phyloP scores from a whole-genome alignment of 2,888 invertebrate genomes.

The Amblyteles armatorius region DNA sequence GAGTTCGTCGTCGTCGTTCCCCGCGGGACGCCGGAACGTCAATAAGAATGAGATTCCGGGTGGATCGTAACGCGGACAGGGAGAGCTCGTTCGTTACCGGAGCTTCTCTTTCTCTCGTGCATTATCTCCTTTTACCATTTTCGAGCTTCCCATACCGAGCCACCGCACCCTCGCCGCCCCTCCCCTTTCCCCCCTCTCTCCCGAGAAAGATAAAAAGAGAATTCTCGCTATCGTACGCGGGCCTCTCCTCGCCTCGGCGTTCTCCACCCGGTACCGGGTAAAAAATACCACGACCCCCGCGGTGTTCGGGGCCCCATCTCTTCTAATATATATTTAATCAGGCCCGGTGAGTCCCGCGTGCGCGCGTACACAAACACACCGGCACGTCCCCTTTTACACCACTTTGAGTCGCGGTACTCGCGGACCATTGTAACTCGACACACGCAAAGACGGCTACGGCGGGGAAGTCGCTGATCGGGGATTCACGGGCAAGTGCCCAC shows the following conservation, averaged over 20 bases:
- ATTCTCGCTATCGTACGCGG: slow-evolving; percentile 39
- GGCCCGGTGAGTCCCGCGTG: slow-evolving; percentile 75
- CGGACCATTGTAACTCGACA: slow-evolving; percentile 39
- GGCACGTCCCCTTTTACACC: slow-evolving; percentile 23
- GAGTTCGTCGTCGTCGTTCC: slow-evolving; percentile 64
- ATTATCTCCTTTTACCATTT: slow-evolving; percentile 5
- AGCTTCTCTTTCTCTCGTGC: slow-evolving; percentile 23
- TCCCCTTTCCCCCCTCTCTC: neutral
- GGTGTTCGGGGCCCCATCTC: slow-evolving; percentile 74
- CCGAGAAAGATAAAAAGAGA: slow-evolving; percentile 12
- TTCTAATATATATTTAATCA: slow-evolving; percentile 84
- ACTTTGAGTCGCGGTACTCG: slow-evolving; percentile 48
- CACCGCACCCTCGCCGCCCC: slow-evolving; percentile 77
- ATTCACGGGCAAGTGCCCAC: slow-evolving; percentile 68
- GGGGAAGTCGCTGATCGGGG: slow-evolving; percentile 72
- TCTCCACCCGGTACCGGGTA: slow-evolving; percentile 75
- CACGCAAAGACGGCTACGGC: slow-evolving; percentile 27
- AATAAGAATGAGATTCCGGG: slow-evolving; percentile 74
- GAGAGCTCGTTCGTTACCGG: slow-evolving; percentile 74
- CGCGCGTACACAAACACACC: slow-evolving; percentile 40
- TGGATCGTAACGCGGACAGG: slow-evolving; percentile 73
- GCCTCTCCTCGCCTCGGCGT: slow-evolving; percentile 54
- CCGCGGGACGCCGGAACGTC: slow-evolving; percentile 72
- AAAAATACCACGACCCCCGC: slow-evolving; percentile 83
- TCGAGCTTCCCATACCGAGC: slow-evolving; percentile 32